A percentile compares a stretch with the other conserved stretches of the same genome.
phyloP scores from a whole-genome alignment of 2,797 vertebrate species.

The Brachyalestes nurse region DNA sequence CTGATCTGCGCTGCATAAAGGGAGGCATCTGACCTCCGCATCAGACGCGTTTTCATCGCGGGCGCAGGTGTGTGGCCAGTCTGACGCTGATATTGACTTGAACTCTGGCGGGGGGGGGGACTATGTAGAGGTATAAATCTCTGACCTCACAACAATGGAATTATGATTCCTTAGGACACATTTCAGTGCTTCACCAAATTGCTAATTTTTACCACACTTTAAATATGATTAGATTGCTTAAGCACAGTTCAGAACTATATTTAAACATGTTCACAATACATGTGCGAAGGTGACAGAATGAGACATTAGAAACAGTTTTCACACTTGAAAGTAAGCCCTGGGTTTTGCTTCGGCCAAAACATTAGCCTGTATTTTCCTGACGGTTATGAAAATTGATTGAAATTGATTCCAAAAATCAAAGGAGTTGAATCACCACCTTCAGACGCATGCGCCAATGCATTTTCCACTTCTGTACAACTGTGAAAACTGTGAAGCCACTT shows the following conservation, averaged over 20 bases:
- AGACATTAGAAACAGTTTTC: no score
- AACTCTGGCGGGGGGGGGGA: background rate
- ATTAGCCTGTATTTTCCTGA: no score
- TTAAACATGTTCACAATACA: no score
- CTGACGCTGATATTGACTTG: slow-evolving; percentile 29
- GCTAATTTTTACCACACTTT: background rate
- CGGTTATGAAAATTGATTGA: no score
- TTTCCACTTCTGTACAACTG: background rate
- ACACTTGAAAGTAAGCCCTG: no score
- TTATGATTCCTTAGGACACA: background rate
- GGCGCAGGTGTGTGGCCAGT: slow-evolving; percentile 63
- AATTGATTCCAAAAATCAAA: background rate
- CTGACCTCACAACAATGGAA: background rate
- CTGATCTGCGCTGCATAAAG: slow-evolving; percentile 66
- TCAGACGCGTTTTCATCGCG: slow-evolving; percentile 41
- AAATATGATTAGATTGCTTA: background rate
- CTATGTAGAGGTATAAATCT: background rate
- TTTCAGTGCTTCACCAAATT: background rate
- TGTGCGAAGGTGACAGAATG: no score
- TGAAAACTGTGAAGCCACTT: no score
- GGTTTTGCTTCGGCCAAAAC: no score
- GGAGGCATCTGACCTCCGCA: slow-evolving; percentile 63
- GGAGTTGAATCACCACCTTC: background rate
- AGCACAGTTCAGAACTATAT: no score
- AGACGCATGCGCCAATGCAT: background rate